Conservation (phyloP, 2,797 vertebrate genomes). For the Artibeus lituratus region DNA sequence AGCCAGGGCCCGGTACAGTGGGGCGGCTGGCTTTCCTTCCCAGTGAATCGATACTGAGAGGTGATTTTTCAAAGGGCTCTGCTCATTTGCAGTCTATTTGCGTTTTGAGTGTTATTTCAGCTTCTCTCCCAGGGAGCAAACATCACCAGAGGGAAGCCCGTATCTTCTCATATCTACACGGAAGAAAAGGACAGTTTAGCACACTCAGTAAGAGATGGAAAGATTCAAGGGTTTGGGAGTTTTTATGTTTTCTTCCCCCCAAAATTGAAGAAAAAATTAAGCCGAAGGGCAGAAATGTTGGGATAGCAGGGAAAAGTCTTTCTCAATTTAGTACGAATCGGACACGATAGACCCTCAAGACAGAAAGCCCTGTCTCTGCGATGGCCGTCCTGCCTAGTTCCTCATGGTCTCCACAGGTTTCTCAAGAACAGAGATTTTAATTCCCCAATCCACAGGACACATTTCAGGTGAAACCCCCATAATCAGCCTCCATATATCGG, state of each 20-base stretch:
- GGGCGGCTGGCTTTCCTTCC: conserved; percentile 42
- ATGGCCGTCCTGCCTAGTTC: fast-evolving
- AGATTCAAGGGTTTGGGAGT: conserved; percentile 44
- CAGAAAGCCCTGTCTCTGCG: fast-evolving
- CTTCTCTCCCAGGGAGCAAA: conserved; percentile 71
- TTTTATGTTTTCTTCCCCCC: background rate
- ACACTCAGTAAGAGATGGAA: conserved; percentile 61
- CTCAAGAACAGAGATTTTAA: background rate
- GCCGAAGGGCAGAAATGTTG: background rate
- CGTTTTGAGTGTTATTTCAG: conserved; percentile 70
- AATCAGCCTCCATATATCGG: background rate
- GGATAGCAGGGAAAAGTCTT: background rate
- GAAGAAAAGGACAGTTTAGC: conserved; percentile 59
- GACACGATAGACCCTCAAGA: background rate
- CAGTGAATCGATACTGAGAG: conserved; percentile 65
- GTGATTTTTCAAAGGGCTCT: conserved; percentile 72
- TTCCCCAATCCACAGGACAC: background rate
- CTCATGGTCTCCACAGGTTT: fast-evolving
- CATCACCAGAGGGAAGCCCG: conserved; percentile 64
- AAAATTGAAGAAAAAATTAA: conserved; percentile 43
- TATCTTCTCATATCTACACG: conserved; percentile 62
- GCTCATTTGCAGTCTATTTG: conserved; percentile 72
- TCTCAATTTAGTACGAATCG: background rate
- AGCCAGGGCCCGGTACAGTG: conserved; percentile 17
- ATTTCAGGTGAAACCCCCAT: background rate